phyloP scores from a whole-genome alignment of 64 coral and sea anemone species.

The Montipora foliosa region DNA sequence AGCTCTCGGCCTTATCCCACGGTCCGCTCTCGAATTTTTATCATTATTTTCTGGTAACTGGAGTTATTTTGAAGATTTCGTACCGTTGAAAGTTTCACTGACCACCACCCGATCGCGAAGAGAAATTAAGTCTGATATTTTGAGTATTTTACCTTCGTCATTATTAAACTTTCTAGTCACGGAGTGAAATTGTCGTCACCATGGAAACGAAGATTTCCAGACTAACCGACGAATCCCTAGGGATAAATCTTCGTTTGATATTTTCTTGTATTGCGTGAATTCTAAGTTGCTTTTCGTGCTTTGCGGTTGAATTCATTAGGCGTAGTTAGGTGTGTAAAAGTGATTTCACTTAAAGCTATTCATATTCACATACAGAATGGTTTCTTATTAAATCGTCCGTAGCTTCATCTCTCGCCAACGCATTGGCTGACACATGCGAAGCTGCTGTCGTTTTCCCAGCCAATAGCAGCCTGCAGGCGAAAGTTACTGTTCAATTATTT shows the following conservation, averaged over 20 bases:
- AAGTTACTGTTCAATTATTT: slow-evolving; percentile 52
- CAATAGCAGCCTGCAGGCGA: not conserved
- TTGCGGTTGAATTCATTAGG: not conserved
- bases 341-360: no score
- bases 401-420: not conserved
- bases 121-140: no score
- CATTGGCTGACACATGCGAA: slow-evolving; percentile 13
- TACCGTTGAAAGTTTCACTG: no score
- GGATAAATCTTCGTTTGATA: not conserved
- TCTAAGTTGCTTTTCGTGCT: not conserved
- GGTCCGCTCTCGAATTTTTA: no score
- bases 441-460: not conserved
- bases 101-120: no score
- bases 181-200: not conserved
- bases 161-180: slow-evolving; percentile 15
- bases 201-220: not conserved
- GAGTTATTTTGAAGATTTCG: no score
- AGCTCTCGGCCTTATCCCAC: no score
- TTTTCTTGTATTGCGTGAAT: not conserved
- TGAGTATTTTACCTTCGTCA: no score
- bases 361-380: no score
- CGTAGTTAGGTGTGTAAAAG: no score
- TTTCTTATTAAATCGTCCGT: not conserved
- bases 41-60: no score
- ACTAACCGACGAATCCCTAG: not conserved